Conservation (phyloP, 2,113 vertebrate species). For the Bubo scandiacus region DNA sequence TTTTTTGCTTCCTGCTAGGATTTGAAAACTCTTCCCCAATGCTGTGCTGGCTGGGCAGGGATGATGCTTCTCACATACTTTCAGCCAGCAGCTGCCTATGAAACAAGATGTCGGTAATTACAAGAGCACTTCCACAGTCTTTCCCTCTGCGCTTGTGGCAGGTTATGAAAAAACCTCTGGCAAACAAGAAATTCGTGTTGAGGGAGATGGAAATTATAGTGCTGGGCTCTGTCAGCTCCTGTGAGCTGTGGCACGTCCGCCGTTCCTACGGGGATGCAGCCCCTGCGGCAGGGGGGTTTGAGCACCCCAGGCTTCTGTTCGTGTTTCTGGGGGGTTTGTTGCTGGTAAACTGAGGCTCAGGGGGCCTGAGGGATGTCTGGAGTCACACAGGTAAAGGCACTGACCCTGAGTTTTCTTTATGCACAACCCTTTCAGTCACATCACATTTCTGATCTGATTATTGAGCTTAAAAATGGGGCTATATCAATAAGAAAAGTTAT, state of each 20-base stretch:
- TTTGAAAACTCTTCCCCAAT: background rate
- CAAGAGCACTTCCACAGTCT: background rate
- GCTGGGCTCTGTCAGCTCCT: background rate
- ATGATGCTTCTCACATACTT: background rate
- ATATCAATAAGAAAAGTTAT: background rate
- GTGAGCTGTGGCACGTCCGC: rapidly evolving
- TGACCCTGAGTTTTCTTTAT: background rate
- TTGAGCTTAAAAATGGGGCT: background rate
- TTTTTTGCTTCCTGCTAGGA: background rate
- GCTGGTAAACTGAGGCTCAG: background rate
- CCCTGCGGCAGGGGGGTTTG: rapidly evolving
- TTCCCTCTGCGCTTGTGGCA: background rate
- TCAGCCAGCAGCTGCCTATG: background rate
- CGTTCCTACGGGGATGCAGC: background rate
- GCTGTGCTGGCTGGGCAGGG: background rate
- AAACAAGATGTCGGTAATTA: background rate
- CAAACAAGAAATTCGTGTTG: background rate
- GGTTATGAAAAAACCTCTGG: background rate
- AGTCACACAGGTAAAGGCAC: background rate
- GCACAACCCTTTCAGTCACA: background rate
- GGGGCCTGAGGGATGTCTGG: too few species aligned
- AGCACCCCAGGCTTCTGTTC: rapidly evolving
- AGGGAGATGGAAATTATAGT: background rate
- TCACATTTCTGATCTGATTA: background rate
- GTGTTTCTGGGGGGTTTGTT: background rate